Base-by-base conservation (phyloP, 2,113 vertebrate species). In the Alethe castanea region DNA sequence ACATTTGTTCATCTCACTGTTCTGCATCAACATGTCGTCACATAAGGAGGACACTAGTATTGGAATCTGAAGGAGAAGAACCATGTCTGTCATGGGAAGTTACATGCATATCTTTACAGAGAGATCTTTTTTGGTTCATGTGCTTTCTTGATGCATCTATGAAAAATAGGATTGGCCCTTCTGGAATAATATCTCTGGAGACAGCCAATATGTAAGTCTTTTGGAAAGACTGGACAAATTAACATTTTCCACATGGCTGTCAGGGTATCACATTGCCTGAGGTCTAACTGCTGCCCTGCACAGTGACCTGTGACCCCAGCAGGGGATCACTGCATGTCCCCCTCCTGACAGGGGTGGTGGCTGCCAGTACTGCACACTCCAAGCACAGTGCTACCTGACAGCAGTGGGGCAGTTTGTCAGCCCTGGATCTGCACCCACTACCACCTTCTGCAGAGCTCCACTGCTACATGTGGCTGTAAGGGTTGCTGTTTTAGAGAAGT, bases 391-490 rank as follows among this genome's bases (percentile, higher is more conserved):
- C 40, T 20, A 0, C 69, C 56, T 59, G 72, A 31, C n/a, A 76
- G 60, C 74, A 19, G 0, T 1, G 1, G 35, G 24, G 35, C 50
- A 17, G 15, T 6, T 24, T 20, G 20, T 47, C 20, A 33, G 38
- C 8, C 0, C 50, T 44, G 19, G 31, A 12, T 2, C 4, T 64
- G 44, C 50, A 8, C 1, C 2, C 8, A 5, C 26, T 31, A 9
- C 8, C 19, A 17, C 7, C 28, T 33, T 29, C 45, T n/a, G 24
- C 62, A 22, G 29, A 64, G 54, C 40, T 78, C 74, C 22, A 19
- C 60, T 90, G 40, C 29, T 60, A 1, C 14, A 1, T 36, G 38
- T 8, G 10, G 6, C 28, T 40, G 17, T 3, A 12, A 29, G 18
- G 20, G 14, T 24, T 80, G 45, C 56, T 74, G 18, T 26, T 71